These are phyloP conservation scores for Gymnothorax reevesii DNA, from an alignment of 2,797 vertebrate species.

Conservation along the genomic window DNA sequence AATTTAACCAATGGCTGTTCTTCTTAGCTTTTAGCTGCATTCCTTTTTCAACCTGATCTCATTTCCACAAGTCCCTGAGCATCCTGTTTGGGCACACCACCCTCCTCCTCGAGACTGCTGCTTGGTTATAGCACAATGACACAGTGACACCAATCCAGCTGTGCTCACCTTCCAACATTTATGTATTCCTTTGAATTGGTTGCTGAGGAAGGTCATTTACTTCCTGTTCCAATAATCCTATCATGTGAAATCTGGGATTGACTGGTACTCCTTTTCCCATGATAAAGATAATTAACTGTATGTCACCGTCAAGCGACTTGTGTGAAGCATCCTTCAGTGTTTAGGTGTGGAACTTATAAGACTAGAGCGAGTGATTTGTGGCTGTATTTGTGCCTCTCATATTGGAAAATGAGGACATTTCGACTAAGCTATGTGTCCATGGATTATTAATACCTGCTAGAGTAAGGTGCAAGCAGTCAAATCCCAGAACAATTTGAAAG, in stretches of 20 bases:
- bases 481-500: not conserved
- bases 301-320: not conserved
- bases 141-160: not conserved
- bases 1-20: not conserved
- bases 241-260: not conserved
- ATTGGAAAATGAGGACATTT: not conserved
- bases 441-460: not conserved
- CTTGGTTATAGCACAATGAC: not conserved
- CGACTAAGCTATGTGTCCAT: not conserved
- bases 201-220: not conserved
- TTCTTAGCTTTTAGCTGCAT: not conserved
- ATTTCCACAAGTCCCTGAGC: not conserved
- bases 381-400: not conserved
- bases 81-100: not conserved
- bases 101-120: not conserved
- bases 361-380: not conserved
- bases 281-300: not conserved
- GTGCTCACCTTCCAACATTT: too few relatives aligned
- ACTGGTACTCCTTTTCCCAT: not conserved
- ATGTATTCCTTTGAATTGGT: too few relatives aligned
- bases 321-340: not conserved
- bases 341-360: not conserved
- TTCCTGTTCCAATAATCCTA: not conserved
- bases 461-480: not conserved
- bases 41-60: not conserved